These are phyloP conservation scores for Caenorhabditis sp. DNA, from an alignment of 2,888 invertebrate species.

Conservation along the genomic window DNA sequence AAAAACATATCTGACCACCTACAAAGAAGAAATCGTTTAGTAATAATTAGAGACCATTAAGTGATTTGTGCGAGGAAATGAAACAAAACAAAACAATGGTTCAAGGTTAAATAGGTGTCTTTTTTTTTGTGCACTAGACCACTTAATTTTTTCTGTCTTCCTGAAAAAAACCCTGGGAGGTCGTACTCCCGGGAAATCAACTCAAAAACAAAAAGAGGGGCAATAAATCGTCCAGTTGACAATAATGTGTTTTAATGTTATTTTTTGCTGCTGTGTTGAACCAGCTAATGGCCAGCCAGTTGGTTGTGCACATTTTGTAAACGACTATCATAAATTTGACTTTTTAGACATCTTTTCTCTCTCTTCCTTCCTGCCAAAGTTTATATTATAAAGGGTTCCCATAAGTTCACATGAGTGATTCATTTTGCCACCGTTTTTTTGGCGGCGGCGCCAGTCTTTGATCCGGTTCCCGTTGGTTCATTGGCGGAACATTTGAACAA, in stretches of 20 bases:
- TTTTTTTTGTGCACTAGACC: neutral
- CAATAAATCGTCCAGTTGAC: neutral
- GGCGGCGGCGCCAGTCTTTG: neutral
- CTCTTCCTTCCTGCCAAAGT: neutral
- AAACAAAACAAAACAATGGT: neutral
- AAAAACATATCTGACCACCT: neutral
- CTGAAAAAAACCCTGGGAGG: too few relatives aligned
- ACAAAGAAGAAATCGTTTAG: neutral
- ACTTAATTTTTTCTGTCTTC: too few relatives aligned
- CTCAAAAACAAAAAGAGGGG: neutral
- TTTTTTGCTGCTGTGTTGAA: neutral
- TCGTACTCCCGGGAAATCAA: too few relatives aligned
- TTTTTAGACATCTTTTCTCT: too few relatives aligned
- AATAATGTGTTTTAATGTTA: neutral
- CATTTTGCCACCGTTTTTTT: neutral
- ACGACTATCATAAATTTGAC: neutral
- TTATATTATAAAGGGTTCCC: neutral
- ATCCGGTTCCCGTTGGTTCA: neutral
- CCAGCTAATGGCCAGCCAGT: neutral
- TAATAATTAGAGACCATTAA: neutral
- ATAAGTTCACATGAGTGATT: neutral
- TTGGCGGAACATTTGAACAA: too few relatives aligned
- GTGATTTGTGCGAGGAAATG: neutral
- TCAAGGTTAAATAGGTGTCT: neutral
- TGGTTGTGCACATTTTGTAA: neutral